These are phyloP conservation scores for Lineus longissimus DNA, from an alignment of 1,140 invertebrate genomes.

Conservation along the genomic window DNA sequence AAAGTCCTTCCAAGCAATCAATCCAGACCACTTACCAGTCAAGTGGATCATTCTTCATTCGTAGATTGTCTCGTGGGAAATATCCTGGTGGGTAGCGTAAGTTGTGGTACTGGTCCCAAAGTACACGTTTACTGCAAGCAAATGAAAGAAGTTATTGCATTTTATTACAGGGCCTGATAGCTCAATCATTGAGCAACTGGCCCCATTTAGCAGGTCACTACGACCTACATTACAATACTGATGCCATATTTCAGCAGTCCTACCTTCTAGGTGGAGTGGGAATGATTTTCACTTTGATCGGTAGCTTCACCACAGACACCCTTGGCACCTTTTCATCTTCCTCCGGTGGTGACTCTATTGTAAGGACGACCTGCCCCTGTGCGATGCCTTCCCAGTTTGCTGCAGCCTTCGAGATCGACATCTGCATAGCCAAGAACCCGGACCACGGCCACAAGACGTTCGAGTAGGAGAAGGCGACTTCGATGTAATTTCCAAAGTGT, in stretches of 20 bases:
- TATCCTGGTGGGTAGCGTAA: conserved; percentile 92
- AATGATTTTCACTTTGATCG: conserved; percentile 69
- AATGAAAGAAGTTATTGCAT: conserved; percentile 38
- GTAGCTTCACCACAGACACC: conserved; percentile 72
- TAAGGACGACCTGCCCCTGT: conserved; percentile 79
- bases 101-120: conserved; percentile 98
- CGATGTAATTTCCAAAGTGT: conserved; percentile 63
- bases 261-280: conserved; percentile 66
- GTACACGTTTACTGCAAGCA: conserved; percentile 71
- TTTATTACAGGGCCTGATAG: conserved; percentile 33
- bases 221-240: not conserved
- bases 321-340: conserved; percentile 55
- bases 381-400: conserved; percentile 73
- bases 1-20: too few species aligned
- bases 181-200: not conserved
- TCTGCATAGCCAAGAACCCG: conserved; percentile 82
- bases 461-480: conserved; percentile 64
- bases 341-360: conserved; percentile 75
- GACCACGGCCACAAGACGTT: conserved; percentile 93
- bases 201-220: not conserved
- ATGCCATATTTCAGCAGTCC: conserved; percentile 1
- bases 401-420: conserved; percentile 65
- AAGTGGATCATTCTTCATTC: conserved; percentile 87
- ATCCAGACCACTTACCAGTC: conserved; percentile 85
- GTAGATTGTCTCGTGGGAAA: conserved; percentile 90